Conservation (phyloP, 2,113 vertebrate species). For the Heterotilapia buettikoferi region DNA sequence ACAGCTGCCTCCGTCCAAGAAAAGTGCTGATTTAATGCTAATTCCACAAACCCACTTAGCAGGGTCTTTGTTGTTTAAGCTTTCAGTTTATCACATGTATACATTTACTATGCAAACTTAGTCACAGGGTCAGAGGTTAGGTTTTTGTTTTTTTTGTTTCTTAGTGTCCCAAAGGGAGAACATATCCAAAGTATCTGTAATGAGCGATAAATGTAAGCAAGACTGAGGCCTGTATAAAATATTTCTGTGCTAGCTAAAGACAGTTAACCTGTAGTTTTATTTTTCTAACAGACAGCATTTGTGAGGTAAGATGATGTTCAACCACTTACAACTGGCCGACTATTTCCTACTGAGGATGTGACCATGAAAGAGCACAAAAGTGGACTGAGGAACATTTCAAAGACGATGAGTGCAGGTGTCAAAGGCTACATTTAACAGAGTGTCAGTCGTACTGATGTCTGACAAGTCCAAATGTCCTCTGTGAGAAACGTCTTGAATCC, state of each 20-base stretch:
- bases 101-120: background rate
- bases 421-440: background rate
- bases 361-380: background rate
- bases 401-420: background rate
- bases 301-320: background rate
- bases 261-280: background rate
- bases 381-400: background rate
- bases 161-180: background rate
- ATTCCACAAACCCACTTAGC: background rate
- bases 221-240: background rate
- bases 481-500: background rate
- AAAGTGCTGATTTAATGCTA: background rate
- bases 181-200: background rate
- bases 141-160: background rate
- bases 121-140: background rate
- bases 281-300: background rate
- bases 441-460: background rate
- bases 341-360: background rate
- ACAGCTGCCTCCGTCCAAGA: background rate
- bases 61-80: background rate
- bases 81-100: background rate
- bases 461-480: background rate
- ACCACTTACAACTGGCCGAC: background rate
- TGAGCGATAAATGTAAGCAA: background rate
- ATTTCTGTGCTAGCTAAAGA: background rate